Evolutionary conservation across 2,888 invertebrate genomes (phyloP), one percentile per base, ranked within the genome.

Genomic region (Nebria brevicollis): DNA sequence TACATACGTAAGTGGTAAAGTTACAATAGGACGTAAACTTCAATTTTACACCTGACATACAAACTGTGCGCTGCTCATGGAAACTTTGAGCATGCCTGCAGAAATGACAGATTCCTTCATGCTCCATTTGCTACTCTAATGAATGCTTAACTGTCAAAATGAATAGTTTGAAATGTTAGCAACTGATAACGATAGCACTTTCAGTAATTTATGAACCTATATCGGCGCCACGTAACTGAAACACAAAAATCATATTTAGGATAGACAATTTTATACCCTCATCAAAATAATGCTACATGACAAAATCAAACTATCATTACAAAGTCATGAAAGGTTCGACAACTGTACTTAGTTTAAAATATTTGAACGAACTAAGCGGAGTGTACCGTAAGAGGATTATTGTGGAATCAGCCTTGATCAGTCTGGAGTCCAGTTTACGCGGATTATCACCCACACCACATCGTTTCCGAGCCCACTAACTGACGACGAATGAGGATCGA

Each of bases 341-440:
- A 34, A 34, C 1, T 34, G 34, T 34, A 34, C 34, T 34, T 5
- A 34, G 34, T 34, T 34, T 34, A 2, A 34, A 34, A 34, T 34
- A 34, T 54, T 54, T 70, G 34, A 15, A 20, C 25, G 34, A 25
- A 70, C 11, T 70, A 70, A 15, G 34, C 70, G 70, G 70, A 70
- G 26, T 70, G 34, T 70, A 20, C 6, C 25, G 20, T 70, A 70
- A 70, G 25, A 25, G 70, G 70, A 70, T 70, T 70, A 70, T 25
- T 11, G 34, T 70, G 25, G 70, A n/a, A 70, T 54, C 70, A 25
- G 26, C 25, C 70, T 4, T 70, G 70, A 70, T 15, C 20, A 34
- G 34, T 26, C 20, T 70, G 34, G 70, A 70, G 70, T 70, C 70
- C 70, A 34, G 70, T 70, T 70, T 70, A 70, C 70, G 15, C 70